phyloP scores from a whole-genome alignment of 2,888 invertebrate genomes.

The Apamea epomidion region DNA sequence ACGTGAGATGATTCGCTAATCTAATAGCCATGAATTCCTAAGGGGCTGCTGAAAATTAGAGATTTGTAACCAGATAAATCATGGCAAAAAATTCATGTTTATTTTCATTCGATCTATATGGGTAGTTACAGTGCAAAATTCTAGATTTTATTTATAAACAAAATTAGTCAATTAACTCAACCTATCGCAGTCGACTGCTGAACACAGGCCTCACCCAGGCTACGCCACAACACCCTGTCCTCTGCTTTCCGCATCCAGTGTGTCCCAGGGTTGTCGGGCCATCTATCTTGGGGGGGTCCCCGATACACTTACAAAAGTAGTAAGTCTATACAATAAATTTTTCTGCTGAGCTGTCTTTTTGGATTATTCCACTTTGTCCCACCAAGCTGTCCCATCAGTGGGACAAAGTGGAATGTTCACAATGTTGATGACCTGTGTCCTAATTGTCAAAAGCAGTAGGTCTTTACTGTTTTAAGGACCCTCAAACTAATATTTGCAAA shows the following conservation, averaged over 20 bases:
- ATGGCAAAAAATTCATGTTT: neutral
- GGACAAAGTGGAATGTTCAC: neutral
- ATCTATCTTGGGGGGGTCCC: too few species aligned
- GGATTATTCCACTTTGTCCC: neutral
- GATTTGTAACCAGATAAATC: neutral
- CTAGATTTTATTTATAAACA: neutral
- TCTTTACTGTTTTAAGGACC: too few species aligned
- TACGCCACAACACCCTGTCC: too few species aligned
- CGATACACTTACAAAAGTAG: neutral
- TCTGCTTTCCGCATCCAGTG: too few species aligned
- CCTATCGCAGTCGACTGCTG: too few species aligned
- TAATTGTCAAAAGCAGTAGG: neutral
- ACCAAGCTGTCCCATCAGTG: neutral
- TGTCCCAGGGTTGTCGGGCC: too few species aligned
- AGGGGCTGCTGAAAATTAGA: neutral
- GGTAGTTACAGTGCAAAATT: neutral
- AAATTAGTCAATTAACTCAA: too few species aligned
- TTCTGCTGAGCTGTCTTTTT: neutral
- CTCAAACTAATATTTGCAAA: neutral
- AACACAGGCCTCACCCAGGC: too few species aligned
- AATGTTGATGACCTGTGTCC: neutral
- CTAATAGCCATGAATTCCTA: constrained; percentile 42
- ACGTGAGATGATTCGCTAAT: constrained; percentile 64
- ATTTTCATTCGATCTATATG: too few species aligned
- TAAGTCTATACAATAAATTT: neutral